These are phyloP conservation scores for Thymelicus sylvestris DNA, from an alignment of 2,888 invertebrate genomes.

Conservation along the genomic window DNA sequence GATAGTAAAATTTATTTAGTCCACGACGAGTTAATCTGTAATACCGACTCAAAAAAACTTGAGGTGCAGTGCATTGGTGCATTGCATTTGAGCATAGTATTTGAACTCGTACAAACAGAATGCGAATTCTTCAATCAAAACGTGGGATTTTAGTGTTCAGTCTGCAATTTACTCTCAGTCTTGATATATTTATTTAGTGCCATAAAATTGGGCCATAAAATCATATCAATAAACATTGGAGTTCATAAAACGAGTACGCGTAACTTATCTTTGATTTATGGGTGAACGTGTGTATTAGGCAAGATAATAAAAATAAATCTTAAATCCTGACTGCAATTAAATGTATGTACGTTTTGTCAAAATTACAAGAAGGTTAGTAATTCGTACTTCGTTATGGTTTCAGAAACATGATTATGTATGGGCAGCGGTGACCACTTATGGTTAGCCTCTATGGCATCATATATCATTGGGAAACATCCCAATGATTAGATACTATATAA, in stretches of 20 bases:
- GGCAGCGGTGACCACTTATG: too few species aligned
- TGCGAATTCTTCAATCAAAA: not conserved
- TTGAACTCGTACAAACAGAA: not conserved
- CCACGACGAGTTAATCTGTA: too few species aligned
- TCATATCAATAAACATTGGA: constrained; percentile 10
- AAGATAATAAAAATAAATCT: not conserved
- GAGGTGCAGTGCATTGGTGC: too few species aligned
- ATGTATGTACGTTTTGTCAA: not conserved
- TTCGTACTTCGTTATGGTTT: too few species aligned
- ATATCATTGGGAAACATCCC: too few species aligned
- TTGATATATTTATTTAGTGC: constrained; percentile 7
- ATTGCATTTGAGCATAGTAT: too few species aligned
- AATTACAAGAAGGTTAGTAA: too few species aligned
- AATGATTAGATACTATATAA: not conserved
- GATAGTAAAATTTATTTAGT: too few species aligned
- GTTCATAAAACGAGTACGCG: constrained; percentile 6
- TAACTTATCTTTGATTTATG: constrained; percentile 45
- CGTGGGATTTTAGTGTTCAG: not conserved
- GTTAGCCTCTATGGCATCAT: too few species aligned
- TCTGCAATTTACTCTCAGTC: not conserved
- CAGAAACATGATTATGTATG: too few species aligned
- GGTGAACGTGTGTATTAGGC: constrained; percentile 6
- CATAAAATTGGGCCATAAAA: not conserved
- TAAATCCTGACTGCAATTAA: constrained; percentile 41
- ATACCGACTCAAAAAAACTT: too few species aligned